Evolutionary conservation across 2,888 invertebrate species (phyloP).

Genomic region (Ophioninae sp.): DNA sequence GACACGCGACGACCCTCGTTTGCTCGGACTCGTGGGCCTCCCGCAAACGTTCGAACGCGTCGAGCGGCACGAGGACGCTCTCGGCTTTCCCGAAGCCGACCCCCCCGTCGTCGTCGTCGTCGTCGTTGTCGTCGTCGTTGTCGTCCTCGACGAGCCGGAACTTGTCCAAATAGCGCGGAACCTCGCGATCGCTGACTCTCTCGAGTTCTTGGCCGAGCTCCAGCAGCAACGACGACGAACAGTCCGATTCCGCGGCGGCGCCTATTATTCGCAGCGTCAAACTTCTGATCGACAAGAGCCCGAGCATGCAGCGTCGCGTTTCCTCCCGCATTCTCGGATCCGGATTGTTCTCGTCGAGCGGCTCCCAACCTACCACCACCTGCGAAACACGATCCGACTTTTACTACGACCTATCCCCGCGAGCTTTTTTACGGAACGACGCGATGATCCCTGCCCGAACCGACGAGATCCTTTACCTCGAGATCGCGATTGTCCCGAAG

Average conservation of each 20-base stretch:
- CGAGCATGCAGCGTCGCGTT: constrained; percentile 76
- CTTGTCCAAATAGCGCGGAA: constrained; percentile 71
- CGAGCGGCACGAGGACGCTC: constrained; percentile 77
- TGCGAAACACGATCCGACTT: constrained; percentile 36
- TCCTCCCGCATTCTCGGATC: constrained; percentile 75
- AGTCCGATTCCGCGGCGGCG: constrained; percentile 72
- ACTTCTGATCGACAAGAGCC: constrained; percentile 74
- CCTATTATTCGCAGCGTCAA: constrained; percentile 76
- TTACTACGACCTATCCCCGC: not conserved
- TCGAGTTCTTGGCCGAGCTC: constrained; percentile 72
- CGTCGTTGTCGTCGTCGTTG: too few species aligned
- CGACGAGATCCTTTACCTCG: constrained; percentile 68
- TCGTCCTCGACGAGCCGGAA: constrained; percentile 70
- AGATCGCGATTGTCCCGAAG: constrained; percentile 79
- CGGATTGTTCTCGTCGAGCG: constrained; percentile 66
- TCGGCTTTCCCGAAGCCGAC: constrained; percentile 68
- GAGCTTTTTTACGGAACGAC: too few species aligned
- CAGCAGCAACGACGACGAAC: constrained; percentile 69
- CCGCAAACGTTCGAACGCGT: constrained; percentile 76
- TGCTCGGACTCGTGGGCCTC: constrained; percentile 77
- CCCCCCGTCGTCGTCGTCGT: too few species aligned
- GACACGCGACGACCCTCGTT: constrained; percentile 72
- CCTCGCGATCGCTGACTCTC: constrained; percentile 70
- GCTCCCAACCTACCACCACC: constrained; percentile 79
- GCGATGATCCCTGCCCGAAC: not conserved